Evolutionary conservation across 2,888 invertebrate genomes (phyloP).

Genomic region (Nyleta sp.): DNA sequence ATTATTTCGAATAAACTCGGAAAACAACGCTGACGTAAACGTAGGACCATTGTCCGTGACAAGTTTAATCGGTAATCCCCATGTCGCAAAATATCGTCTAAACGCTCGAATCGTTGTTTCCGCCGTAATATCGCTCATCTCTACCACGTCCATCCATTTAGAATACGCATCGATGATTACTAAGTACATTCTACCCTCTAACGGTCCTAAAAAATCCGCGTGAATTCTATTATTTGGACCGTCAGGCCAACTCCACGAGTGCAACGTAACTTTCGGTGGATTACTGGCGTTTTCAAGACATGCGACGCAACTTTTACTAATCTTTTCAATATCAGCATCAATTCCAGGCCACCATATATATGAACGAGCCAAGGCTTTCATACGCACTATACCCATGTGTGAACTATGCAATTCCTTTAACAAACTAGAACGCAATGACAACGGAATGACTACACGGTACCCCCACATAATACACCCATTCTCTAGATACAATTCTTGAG

Average conservation of each 20-base stretch:
- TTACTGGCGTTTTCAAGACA: constrained; percentile 19
- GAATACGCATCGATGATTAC: constrained; percentile 64
- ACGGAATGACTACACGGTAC: constrained; percentile 32
- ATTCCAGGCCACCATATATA: constrained; percentile 63
- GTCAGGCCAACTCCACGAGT: constrained; percentile 23
- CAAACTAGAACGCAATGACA: background rate
- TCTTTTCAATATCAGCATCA: constrained; percentile 71
- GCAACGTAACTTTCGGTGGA: constrained; percentile 1
- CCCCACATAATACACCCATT: constrained; percentile 36
- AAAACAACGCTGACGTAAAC: constrained; percentile 55
- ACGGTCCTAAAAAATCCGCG: constrained; percentile 61
- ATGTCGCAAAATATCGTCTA: constrained; percentile 54
- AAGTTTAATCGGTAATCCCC: constrained; percentile 59
- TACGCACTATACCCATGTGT: constrained; percentile 72
- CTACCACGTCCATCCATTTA: constrained; percentile 64
- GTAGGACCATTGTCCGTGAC: constrained; percentile 68
- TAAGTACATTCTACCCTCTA: constrained; percentile 64
- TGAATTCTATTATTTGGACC: constrained; percentile 60
- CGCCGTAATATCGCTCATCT: background rate
- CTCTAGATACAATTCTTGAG: constrained; percentile 7
- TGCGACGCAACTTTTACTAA: constrained; percentile 30
- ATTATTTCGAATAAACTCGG: constrained; percentile 27
- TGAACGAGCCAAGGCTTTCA: constrained; percentile 71
- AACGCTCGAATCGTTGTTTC: constrained; percentile 23
- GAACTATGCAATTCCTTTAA: constrained; percentile 45